Evolutionary conservation across 2,797 vertebrate genomes (phyloP), one percentile per base, ranked within the genome.

Genomic region (Mus caroli): DNA sequence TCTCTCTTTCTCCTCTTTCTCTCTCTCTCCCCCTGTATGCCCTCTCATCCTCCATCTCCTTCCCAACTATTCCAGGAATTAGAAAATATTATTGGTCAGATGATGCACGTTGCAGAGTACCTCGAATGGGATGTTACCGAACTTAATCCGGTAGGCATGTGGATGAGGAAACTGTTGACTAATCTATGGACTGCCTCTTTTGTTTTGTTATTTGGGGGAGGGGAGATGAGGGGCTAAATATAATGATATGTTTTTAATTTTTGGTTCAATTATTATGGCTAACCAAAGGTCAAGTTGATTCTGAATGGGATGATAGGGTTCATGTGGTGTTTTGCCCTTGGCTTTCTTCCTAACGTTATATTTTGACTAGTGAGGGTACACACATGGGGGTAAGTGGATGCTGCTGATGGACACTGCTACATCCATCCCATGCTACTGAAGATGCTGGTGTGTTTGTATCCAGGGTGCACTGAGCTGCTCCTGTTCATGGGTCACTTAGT

Each of bases 41-140:
- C 1, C 34, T 24, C 58, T 3, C 9, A 9, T 7, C 1, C 46
- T 91, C 62, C 89, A 2, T 20, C 34, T 10, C 19, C 37, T 14
- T n/a, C 20, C 3, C 12, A 0, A 4, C 0, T 46, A 82, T 56
- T 92, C 3, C 88, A 99, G 99, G 99, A 99, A 96, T 98, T 99
- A 95, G 99, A 99, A 98, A 99, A 99, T 96, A 99, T 99, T 88
- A 99, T 99, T 97, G 98, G 99, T 95, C 99, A 99, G 98, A 99
- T 99, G 99, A 99, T 99, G 99, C 99, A 99, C 34, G 99, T 99
- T 6, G 99, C 99, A 8, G 99, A 99, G 95, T 99, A 99, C 98
- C 99, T 99, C 95, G 99, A 99, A 94, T 99, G 99, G 99, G 99
- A 99, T 94, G 98, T 99, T 97, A 99, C 99, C 0, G 99, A 99